Evolutionary conservation across 2,888 invertebrate species (phyloP).

Genomic region (Allacma fusca): DNA sequence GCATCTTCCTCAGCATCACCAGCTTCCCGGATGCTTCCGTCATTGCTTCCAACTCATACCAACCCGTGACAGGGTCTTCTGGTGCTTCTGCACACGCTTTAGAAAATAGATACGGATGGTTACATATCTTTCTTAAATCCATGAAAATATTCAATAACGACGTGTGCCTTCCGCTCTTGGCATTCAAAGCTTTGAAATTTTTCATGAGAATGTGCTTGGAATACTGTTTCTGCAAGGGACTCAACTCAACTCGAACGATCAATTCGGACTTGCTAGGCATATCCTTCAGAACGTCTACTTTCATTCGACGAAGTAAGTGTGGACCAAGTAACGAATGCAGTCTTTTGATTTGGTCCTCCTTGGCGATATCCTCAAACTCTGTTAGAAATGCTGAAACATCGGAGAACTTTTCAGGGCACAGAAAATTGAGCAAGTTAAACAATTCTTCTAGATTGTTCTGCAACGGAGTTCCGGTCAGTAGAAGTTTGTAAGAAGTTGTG

Average conservation of each 20-base stretch:
- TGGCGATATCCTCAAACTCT: slow-evolving; percentile 70
- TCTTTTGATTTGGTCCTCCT: slow-evolving; percentile 71
- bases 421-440: slow-evolving; percentile 69
- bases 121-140: slow-evolving; percentile 72
- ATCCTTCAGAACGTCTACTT: slow-evolving; percentile 69
- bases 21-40: slow-evolving; percentile 70
- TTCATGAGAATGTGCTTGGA: slow-evolving; percentile 71
- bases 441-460: slow-evolving; percentile 70
- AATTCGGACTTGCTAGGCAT: slow-evolving; percentile 71
- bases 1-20: slow-evolving; percentile 68
- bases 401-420: slow-evolving; percentile 68
- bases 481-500: slow-evolving; percentile 66
- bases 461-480: slow-evolving; percentile 70
- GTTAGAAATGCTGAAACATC: slow-evolving; percentile 68
- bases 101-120: slow-evolving; percentile 71
- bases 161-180: slow-evolving; percentile 66
- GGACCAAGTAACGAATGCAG: slow-evolving; percentile 70
- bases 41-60: slow-evolving; percentile 68
- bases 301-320: slow-evolving; percentile 70
- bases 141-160: slow-evolving; percentile 71
- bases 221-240: slow-evolving; percentile 70
- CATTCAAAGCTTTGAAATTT: slow-evolving; percentile 70
- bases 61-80: slow-evolving; percentile 63
- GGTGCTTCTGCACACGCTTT: slow-evolving; percentile 66
- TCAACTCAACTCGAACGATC: slow-evolving; percentile 70